phyloP scores from a whole-genome alignment of 2,113 vertebrate species.

The Eolophus roseicapilla region DNA sequence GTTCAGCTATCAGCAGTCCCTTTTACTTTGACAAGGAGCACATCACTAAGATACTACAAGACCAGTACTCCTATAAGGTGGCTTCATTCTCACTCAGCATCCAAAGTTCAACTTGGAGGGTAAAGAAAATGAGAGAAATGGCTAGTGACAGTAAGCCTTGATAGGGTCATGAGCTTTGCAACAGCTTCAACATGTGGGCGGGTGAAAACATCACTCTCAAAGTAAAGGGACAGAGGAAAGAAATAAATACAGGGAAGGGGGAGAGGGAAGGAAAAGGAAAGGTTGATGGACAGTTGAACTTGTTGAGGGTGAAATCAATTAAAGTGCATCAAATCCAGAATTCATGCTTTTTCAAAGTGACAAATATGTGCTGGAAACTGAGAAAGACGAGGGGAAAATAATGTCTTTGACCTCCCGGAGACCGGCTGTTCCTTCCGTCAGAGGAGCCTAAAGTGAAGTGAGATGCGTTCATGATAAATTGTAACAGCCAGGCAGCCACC shows the following conservation, averaged over 20 bases:
- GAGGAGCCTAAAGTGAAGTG: constrained; percentile 69
- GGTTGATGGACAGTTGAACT: constrained; percentile 80
- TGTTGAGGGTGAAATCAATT: constrained; percentile 92
- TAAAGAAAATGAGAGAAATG: neutral
- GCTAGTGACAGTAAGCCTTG: neutral
- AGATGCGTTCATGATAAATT: constrained; percentile 81
- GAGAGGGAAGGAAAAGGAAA: constrained; percentile 56
- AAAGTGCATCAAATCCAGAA: constrained; percentile 93
- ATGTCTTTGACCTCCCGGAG: constrained; percentile 79
- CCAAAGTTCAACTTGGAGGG: neutral
- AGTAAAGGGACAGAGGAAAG: constrained; percentile 57
- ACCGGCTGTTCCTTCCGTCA: constrained; percentile 80
- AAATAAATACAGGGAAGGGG: constrained; percentile 26
- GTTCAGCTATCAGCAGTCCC: neutral
- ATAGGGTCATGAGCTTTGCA: neutral
- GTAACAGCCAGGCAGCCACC: constrained; percentile 79
- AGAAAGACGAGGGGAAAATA: constrained; percentile 78
- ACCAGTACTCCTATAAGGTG: neutral
- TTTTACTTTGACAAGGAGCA: neutral
- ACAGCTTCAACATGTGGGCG: constrained; percentile 50
- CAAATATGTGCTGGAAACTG: constrained; percentile 86
- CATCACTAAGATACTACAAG: neutral
- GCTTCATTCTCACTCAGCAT: neutral
- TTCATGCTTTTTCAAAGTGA: constrained; percentile 91
- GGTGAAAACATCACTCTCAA: constrained; percentile 62